A percentile compares a stretch with the other conserved stretches of the same genome.
Evolutionary conservation across 2,113 vertebrate genomes (phyloP).

Genomic region (Eclectus roratus): DNA sequence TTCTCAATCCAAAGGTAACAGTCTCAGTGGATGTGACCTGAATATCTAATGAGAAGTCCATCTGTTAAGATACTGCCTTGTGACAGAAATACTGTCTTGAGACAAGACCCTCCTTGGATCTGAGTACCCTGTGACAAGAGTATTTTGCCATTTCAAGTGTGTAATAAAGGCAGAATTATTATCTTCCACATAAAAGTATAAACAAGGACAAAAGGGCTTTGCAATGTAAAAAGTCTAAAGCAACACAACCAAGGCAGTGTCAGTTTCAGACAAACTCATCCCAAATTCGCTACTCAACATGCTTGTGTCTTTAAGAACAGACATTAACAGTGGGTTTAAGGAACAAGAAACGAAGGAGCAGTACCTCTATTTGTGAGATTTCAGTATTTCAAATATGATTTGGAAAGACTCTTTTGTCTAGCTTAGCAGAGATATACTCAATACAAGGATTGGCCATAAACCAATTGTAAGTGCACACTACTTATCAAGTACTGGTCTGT

Average conservation of each 20-base stretch:
- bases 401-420: not conserved
- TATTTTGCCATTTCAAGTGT: slow-evolving; percentile 28
- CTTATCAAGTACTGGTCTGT: not conserved
- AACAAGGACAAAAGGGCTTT: not conserved
- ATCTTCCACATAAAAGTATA: slow-evolving; percentile 24
- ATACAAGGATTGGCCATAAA: not conserved
- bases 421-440: not conserved
- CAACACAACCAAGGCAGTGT: not conserved
- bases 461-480: not conserved
- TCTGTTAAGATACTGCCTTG: not conserved
- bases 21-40: not conserved
- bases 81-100: not conserved
- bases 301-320: not conserved
- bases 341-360: not conserved
- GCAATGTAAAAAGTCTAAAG: not conserved
- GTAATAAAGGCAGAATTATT: slow-evolving; percentile 11
- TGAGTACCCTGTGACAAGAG: not conserved
- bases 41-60: slow-evolving; percentile 25
- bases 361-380: not conserved
- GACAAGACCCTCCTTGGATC: not conserved
- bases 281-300: not conserved
- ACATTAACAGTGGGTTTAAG: not conserved
- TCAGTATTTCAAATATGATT: not conserved
- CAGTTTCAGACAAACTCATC: not conserved
- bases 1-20: not conserved